These are phyloP conservation scores for Salpingus planirostris DNA, from an alignment of 2,888 invertebrate species.

Conservation along the genomic window DNA sequence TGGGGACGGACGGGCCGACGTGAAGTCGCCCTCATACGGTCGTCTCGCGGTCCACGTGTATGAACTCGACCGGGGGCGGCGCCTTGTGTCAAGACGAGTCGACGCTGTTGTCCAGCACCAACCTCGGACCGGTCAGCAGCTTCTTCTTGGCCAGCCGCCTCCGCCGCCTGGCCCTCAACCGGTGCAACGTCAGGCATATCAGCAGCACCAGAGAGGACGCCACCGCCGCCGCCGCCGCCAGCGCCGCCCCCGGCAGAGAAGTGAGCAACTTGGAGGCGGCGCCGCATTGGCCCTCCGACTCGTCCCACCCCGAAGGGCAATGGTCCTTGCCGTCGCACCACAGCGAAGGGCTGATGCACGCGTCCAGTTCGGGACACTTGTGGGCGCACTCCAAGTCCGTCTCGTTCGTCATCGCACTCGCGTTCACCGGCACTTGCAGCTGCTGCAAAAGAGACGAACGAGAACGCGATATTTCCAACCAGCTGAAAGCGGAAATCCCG, in stretches of 20 bases:
- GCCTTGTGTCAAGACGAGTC: slow-evolving; percentile 82
- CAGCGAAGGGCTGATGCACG: slow-evolving; percentile 64
- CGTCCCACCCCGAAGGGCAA: slow-evolving; percentile 61
- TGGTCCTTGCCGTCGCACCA: slow-evolving; percentile 67
- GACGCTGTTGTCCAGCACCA: slow-evolving; percentile 55
- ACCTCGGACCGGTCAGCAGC: slow-evolving; percentile 48
- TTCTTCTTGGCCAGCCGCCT: slow-evolving; percentile 46
- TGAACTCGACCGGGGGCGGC: slow-evolving; percentile 84
- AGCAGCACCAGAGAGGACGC: slow-evolving; percentile 50
- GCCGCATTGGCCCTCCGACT: slow-evolving; percentile 59
- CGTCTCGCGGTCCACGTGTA: slow-evolving; percentile 88
- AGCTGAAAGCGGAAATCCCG: slow-evolving; percentile 68
- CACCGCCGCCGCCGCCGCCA: slow-evolving; percentile 51
- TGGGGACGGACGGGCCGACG: slow-evolving; percentile 37
- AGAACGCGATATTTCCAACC: slow-evolving; percentile 66
- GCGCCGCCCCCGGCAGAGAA: slow-evolving; percentile 48
- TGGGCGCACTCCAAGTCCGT: slow-evolving; percentile 51
- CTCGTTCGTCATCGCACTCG: slow-evolving; percentile 41
- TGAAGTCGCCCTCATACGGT: slow-evolving; percentile 62
- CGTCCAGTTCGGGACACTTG: slow-evolving; percentile 65
- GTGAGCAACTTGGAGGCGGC: slow-evolving; percentile 45
- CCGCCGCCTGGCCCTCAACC: slow-evolving; percentile 47
- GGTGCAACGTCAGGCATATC: slow-evolving; percentile 50
- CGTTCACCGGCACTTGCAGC: slow-evolving; percentile 45
- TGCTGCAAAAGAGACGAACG: slow-evolving; percentile 54